Evolutionary conservation across 2,797 vertebrate genomes (phyloP).

Genomic region (Alosa sapidissima): DNA sequence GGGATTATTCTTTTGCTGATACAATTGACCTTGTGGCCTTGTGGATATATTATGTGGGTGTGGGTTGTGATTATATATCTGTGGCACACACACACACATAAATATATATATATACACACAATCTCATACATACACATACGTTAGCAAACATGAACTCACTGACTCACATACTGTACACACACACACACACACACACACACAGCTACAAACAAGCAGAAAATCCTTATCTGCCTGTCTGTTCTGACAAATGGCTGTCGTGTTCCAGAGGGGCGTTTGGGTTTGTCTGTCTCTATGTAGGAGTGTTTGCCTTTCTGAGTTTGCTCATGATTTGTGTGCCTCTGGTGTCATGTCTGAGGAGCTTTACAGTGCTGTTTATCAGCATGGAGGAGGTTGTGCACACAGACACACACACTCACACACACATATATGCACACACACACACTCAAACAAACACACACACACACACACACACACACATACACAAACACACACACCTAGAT

Average conservation of each 20-base stretch:
- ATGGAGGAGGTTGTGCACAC: neutral
- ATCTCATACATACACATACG: neutral
- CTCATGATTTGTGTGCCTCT: neutral
- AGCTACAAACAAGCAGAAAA: neutral
- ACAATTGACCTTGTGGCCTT: neutral
- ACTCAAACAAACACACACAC: neutral
- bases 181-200: neutral
- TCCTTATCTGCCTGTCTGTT: neutral
- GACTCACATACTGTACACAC: neutral
- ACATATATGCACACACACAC: neutral
- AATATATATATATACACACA: neutral
- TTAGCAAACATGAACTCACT: neutral
- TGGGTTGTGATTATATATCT: neutral
- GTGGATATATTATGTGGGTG: neutral
- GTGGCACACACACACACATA: neutral
- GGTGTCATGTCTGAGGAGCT: neutral
- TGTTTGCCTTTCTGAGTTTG: neutral
- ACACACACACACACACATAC: neutral
- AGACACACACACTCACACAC: neutral
- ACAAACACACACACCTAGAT: neutral
- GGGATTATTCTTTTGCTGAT: neutral
- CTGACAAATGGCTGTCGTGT: slow-evolving; percentile 5
- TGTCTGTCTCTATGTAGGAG: neutral
- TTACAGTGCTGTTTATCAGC: neutral
- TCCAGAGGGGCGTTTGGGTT: neutral